These are phyloP conservation scores for Alcis repandata DNA, from an alignment of 2,888 invertebrate genomes.

Conservation along the genomic window DNA sequence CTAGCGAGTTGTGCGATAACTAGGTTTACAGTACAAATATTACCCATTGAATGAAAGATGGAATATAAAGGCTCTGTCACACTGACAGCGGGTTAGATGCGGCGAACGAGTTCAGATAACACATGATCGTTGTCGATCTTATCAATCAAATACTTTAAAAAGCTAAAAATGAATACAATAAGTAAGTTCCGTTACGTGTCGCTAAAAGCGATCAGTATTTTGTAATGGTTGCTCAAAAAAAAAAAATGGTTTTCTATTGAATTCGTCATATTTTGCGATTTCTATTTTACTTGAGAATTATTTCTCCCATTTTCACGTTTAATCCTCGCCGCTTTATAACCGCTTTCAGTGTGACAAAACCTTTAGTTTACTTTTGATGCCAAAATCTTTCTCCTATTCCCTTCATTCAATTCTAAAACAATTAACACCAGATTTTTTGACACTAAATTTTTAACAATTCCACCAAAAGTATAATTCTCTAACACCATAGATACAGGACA, in stretches of 20 bases:
- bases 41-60: conserved; percentile 22
- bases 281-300: no score
- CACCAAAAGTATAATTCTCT: conserved; percentile 33
- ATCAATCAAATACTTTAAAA: no score
- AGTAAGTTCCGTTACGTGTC: no score
- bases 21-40: conserved; percentile 35
- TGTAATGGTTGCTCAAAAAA: no score
- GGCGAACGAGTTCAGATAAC: no score
- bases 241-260: no score
- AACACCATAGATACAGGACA: conserved; percentile 37
- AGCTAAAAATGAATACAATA: no score
- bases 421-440: conserved; percentile 30
- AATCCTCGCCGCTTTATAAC: not conserved
- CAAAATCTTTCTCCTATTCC: conserved; percentile 6
- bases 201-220: no score
- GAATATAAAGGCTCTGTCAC: not conserved
- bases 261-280: no score
- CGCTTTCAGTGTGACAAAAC: not conserved
- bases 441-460: conserved; percentile 17
- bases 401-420: conserved; percentile 24
- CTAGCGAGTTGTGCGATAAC: conserved; percentile 39
- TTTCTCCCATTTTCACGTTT: no score
- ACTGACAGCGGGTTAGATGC: not conserved
- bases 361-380: not conserved
- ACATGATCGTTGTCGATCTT: no score